Percentiles rank a stretch among this genome's conserved stretches.
These are phyloP conservation scores for Branchellion lobata DNA, from an alignment of 2,888 invertebrate species.

Conservation along the genomic window DNA sequence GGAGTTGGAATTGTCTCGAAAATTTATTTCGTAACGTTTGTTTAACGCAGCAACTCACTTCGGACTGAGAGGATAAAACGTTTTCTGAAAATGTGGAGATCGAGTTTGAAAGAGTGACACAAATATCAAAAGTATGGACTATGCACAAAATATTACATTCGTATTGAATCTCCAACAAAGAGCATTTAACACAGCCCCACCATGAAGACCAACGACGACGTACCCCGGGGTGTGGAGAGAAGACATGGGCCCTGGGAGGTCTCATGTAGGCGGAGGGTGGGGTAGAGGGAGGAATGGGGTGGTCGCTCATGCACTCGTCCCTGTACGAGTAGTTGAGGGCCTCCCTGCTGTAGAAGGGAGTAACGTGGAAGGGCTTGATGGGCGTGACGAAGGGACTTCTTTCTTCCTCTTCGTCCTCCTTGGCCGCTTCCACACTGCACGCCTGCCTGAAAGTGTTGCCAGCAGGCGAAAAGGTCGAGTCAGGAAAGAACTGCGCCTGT, in stretches of 20 bases:
- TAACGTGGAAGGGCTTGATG: background rate
- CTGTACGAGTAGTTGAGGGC: slow-evolving; percentile 18
- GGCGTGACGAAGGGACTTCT: background rate
- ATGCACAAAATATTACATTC: no score
- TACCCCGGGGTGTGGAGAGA: slow-evolving; percentile 17
- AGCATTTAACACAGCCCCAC: no score
- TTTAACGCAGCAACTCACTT: no score
- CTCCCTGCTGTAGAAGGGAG: slow-evolving; percentile 2
- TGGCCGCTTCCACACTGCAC: background rate
- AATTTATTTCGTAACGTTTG: no score
- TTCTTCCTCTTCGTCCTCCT: background rate
- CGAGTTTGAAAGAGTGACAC: no score
- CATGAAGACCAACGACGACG: no score
- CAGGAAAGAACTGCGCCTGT: slow-evolving; percentile 30
- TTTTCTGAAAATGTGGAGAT: background rate
- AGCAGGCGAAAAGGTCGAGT: slow-evolving; percentile 35
- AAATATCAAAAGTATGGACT: no score
- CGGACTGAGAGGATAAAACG: background rate
- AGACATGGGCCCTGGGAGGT: slow-evolving; percentile 41
- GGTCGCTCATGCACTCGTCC: background rate
- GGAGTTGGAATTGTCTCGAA: no score
- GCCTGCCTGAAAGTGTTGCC: background rate
- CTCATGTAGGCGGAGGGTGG: slow-evolving; percentile 17
- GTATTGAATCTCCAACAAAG: no score
- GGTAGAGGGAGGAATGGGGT: background rate